Base-by-base conservation (phyloP, 2,797 vertebrate genomes). In the Siniperca scherzeri region DNA sequence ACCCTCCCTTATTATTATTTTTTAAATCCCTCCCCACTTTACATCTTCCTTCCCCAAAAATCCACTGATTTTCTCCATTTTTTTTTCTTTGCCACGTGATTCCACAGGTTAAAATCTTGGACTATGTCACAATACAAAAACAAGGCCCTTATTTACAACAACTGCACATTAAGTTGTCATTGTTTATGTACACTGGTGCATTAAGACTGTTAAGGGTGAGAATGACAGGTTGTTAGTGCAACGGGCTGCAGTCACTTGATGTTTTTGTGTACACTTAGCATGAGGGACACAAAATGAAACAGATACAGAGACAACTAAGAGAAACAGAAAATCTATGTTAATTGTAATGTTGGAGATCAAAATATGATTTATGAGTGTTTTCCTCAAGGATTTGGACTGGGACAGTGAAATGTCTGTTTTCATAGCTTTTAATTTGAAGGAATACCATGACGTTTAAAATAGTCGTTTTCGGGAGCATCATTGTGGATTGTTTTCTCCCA, bases 81-180 rank as follows among this genome's bases (percentile, higher is more conserved):
- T 33, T 55, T 55, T 44, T 5, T 46, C 16, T 46, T 73, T 40
- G 66, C 70, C 61, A 81, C n/a, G 10, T 73, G 19, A 57, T 82
- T 94, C 89, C 91, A 93, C 90, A 92, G 89, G 89, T 89, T 91
- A 86, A 87, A 87, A 88, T 88, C 69, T 88, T 61, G 76, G 87
- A 89, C 78, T 77, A 68, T 73, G 72, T 81, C 90, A 91, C 91
- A 89, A 90, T 91, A 92, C 84, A 92, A 91, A 90, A 93, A 83
- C 80, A 78, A 83, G 85, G 84, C 87, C 89, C 75, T 81, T 93
- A 93, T 94, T 93, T 93, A 94, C 92, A 93, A 94, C 87, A 93
- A 89, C 77, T 87, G 86, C 84, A 88, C 85, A 87, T 85, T 50
- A 82, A 25, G 80, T 78, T 80, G 80, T 85, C 69, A 53, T 84